Evolutionary conservation across 64 coral and sea anemone species (phyloP).

Genomic region (Actinia tenebrosa): DNA sequence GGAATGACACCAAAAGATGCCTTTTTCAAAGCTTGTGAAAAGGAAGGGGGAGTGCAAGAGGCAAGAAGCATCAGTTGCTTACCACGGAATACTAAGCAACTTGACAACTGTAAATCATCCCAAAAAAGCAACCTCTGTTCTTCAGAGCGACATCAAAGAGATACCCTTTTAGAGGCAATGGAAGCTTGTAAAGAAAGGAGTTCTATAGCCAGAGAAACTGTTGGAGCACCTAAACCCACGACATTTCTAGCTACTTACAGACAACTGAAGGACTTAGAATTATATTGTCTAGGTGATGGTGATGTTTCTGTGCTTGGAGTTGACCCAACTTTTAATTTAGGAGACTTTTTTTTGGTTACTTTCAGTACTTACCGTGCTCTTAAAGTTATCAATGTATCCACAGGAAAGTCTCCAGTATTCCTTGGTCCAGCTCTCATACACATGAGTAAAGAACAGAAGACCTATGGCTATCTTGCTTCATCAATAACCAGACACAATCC

Average conservation of each 20-base stretch:
- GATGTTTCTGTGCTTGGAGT: neutral
- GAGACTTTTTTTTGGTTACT: constrained; percentile 24
- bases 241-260: constrained; percentile 20
- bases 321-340: constrained; percentile 33
- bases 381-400: constrained; percentile 8
- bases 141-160: constrained; percentile 3
- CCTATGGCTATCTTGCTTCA: constrained; percentile 25
- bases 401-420: constrained; percentile 32
- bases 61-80: constrained; percentile 17
- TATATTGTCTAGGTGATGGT: neutral
- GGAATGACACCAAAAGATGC: constrained; percentile 18
- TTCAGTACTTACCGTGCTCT: constrained; percentile 31
- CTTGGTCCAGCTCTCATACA: constrained; percentile 38
- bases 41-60: constrained; percentile 24
- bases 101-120: constrained; percentile 8
- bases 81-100: constrained; percentile 27
- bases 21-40: constrained; percentile 33
- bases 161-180: constrained; percentile 43
- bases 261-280: constrained; percentile 30
- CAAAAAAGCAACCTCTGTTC: neutral
- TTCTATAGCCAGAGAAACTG: constrained; percentile 34
- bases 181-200: constrained; percentile 30
- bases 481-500: constrained; percentile 27
- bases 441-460: constrained; percentile 18
- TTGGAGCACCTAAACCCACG: constrained; percentile 36